These are phyloP conservation scores for Phymastichus coffea DNA, from an alignment of 1,140 invertebrate species.

Conservation along the genomic window DNA sequence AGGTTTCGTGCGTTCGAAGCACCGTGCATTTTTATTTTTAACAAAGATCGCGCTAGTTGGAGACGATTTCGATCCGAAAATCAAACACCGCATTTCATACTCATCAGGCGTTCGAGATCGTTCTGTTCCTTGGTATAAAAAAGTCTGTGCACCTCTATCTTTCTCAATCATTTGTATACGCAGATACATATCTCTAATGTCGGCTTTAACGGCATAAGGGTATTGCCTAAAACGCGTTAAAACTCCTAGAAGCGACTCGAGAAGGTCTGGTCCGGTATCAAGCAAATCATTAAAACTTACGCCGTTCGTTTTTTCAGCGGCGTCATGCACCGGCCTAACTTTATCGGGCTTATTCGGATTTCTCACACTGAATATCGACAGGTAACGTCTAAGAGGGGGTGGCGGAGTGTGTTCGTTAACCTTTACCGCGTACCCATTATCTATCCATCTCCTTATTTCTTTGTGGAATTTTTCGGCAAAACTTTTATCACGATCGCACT, in stretches of 20 bases:
- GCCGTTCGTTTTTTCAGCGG: neutral
- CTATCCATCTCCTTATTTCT: neutral
- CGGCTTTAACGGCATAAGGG: neutral
- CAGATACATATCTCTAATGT: constrained; percentile 7
- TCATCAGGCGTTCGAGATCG: constrained; percentile 6
- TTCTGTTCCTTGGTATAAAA: constrained; percentile 20
- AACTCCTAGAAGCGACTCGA: neutral
- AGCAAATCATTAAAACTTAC: neutral
- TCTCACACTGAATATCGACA: too few species aligned
- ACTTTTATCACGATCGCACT: neutral
- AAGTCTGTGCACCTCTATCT: constrained; percentile 12
- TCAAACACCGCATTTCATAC: constrained; percentile 40
- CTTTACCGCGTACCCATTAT: neutral
- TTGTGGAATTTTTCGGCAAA: neutral
- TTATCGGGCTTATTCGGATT: too few species aligned
- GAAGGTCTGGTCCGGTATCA: neutral
- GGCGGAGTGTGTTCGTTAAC: neutral
- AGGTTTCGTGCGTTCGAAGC: neutral
- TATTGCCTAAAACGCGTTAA: neutral
- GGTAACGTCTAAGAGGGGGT: too few species aligned
- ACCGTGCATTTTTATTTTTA: constrained; percentile 31
- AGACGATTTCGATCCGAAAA: constrained; percentile 43
- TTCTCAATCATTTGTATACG: neutral
- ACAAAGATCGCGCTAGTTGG: constrained; percentile 38
- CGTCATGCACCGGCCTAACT: too few species aligned